Evolutionary conservation across 2,888 invertebrate species (phyloP).

Genomic region (Sisyra nigra): DNA sequence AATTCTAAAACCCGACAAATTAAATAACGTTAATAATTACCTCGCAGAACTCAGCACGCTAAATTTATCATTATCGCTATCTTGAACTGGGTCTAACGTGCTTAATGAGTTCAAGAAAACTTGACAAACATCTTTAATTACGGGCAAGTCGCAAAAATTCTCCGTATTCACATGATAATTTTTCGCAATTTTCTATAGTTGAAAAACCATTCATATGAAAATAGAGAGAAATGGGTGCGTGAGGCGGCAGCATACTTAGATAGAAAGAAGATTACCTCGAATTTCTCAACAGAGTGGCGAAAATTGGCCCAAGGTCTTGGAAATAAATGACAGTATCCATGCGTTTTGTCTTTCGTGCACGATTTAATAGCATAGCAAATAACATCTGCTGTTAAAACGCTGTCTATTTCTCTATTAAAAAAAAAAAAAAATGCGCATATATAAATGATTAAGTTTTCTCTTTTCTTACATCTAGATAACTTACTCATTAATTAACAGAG

Average conservation of each 20-base stretch:
- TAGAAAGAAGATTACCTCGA: too few species aligned
- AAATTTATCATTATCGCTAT: constrained; percentile 20
- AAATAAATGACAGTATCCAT: constrained; percentile 20
- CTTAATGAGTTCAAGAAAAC: constrained; percentile 17
- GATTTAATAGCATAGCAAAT: constrained; percentile 19
- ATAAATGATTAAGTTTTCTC: not conserved
- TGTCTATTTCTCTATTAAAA: constrained; percentile 15
- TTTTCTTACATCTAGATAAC: constrained; percentile 7
- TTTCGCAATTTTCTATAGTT: too few species aligned
- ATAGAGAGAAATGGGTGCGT: constrained; percentile 5
- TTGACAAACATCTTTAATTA: constrained; percentile 18
- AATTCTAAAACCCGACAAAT: constrained; percentile 10
- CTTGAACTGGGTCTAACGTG: constrained; percentile 17
- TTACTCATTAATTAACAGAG: constrained; percentile 16
- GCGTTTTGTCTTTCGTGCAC: constrained; percentile 17
- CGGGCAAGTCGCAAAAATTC: constrained; percentile 18
- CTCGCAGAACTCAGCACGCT: constrained; percentile 16
- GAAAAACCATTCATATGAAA: too few species aligned
- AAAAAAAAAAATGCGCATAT: constrained; percentile 4
- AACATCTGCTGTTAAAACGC: constrained; percentile 19
- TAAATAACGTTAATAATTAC: constrained; percentile 12
- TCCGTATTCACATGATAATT: too few species aligned
- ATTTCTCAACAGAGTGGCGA: constrained; percentile 8
- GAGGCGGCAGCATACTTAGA: not conserved
- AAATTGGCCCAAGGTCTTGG: constrained; percentile 15